A percentile compares a stretch with the other conserved stretches of the same genome.
Evolutionary conservation across 53 echinoderm and acorn worm species (phyloP).

Genomic region (Holothuria leucospilota): DNA sequence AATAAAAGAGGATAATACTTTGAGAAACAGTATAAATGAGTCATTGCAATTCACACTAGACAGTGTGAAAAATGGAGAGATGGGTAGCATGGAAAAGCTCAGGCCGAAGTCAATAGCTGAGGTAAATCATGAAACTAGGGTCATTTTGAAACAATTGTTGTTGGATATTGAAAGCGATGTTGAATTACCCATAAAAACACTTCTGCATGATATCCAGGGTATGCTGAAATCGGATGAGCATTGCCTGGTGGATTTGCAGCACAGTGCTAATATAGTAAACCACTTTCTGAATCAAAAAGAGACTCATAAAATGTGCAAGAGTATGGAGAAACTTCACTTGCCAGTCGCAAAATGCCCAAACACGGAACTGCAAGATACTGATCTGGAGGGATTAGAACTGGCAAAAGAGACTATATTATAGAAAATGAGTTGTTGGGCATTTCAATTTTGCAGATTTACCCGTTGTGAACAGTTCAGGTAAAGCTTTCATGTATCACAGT

Average conservation of each 20-base stretch:
- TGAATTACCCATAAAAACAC: constrained; percentile 26
- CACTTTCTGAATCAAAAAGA: constrained; percentile 37
- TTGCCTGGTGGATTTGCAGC: constrained; percentile 46
- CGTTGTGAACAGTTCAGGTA: no score
- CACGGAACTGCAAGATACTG: not conserved
- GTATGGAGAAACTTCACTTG: constrained; percentile 14
- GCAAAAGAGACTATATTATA: constrained; percentile 52
- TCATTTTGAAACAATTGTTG: constrained; percentile 35
- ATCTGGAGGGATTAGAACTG: constrained; percentile 7
- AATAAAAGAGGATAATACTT: constrained; percentile 2
- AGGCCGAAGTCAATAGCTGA: constrained; percentile 45
- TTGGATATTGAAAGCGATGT: constrained; percentile 36
- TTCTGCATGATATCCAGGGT: constrained; percentile 44
- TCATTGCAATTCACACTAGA: constrained; percentile 15
- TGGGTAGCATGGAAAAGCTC: not conserved
- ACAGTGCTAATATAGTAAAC: constrained; percentile 48
- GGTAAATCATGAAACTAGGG: constrained; percentile 46
- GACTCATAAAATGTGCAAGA: constrained; percentile 1
- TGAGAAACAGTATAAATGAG: constrained; percentile 9
- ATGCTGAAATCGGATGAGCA: constrained; percentile 51
- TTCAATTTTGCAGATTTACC: no score
- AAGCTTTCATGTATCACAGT: no score
- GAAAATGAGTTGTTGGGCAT: not conserved
- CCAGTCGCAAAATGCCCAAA: not conserved
- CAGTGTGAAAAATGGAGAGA: constrained; percentile 6